phyloP scores from a whole-genome alignment of 2,888 invertebrate genomes.

The Zygothrica quintamaculata region DNA sequence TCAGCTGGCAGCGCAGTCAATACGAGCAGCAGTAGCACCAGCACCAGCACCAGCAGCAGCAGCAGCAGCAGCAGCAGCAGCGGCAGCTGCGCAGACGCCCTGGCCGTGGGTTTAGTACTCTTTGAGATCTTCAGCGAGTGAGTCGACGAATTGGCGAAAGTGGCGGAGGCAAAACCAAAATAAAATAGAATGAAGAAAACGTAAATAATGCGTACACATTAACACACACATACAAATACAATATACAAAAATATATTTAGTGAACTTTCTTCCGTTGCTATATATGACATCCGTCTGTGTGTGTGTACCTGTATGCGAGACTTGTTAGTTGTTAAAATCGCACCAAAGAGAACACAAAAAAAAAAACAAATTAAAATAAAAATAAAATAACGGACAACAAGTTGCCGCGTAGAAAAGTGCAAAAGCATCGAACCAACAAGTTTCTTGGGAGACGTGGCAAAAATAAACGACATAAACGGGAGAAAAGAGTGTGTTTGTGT shows the following conservation, averaged over 20 bases:
- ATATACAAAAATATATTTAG: constrained; percentile 41
- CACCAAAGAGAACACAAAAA: constrained; percentile 25
- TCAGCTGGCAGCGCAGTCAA: constrained; percentile 47
- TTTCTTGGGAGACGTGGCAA: constrained; percentile 54
- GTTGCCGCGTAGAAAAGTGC: constrained; percentile 57
- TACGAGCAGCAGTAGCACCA: constrained; percentile 19
- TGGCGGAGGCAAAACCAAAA: constrained; percentile 16
- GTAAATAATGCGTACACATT: constrained; percentile 49
- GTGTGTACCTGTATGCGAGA: constrained; percentile 44
- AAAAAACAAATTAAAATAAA: no score
- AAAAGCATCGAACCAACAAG: constrained; percentile 54
- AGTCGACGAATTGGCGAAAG: constrained; percentile 40
- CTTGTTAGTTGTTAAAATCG: constrained; percentile 38
- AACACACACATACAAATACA: constrained; percentile 16
- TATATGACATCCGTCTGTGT: constrained; percentile 6
- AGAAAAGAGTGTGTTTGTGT: constrained; percentile 3
- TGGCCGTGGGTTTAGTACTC: constrained; percentile 50
- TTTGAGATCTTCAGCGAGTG: constrained; percentile 63
- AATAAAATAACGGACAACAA: constrained; percentile 39
- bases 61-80: constrained; percentile 23
- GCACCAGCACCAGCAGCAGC: constrained; percentile 24
- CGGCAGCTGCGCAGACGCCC: constrained; percentile 57
- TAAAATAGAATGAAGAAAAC: constrained; percentile 39
- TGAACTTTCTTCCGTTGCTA: constrained; percentile 67
- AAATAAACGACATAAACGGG: constrained; percentile 25